Percentiles rank a stretch among this genome's conserved stretches.
phyloP scores from a whole-genome alignment of 2,113 vertebrate species.

The Agapornis roseicollis region DNA sequence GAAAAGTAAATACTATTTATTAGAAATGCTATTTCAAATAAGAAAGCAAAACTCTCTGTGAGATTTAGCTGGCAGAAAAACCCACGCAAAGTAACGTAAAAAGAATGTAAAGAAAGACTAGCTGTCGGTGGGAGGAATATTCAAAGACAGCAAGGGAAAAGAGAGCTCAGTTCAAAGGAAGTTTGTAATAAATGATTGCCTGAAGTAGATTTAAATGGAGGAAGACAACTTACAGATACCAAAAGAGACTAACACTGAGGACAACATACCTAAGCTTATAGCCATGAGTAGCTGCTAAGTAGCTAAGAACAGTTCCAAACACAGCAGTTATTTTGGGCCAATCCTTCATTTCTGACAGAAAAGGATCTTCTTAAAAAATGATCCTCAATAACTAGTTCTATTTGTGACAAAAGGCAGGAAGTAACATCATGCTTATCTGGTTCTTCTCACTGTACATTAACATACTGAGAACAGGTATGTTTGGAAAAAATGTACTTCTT shows the following conservation, averaged over 20 bases:
- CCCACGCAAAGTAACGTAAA: background rate
- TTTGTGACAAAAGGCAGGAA: constrained; percentile 3
- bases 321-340: background rate
- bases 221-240: background rate
- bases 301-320: background rate
- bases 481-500: background rate
- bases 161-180: background rate
- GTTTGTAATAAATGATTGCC: background rate
- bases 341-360: background rate
- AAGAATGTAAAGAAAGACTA: constrained; percentile 31
- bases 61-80: background rate
- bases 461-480: background rate
- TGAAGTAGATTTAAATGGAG: background rate
- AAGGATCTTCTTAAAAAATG: background rate
- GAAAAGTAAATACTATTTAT: background rate
- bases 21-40: background rate
- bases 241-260: background rate
- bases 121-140: constrained; percentile 4
- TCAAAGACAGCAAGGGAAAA: background rate
- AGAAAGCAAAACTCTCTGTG: background rate
- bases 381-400: background rate
- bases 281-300: background rate
- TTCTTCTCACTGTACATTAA: background rate
- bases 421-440: background rate
- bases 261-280: background rate